Percentiles rank a stretch among this genome's conserved stretches.
Conservation (phyloP, 1,140 invertebrate species). For the Melanaphis sacchari region DNA sequence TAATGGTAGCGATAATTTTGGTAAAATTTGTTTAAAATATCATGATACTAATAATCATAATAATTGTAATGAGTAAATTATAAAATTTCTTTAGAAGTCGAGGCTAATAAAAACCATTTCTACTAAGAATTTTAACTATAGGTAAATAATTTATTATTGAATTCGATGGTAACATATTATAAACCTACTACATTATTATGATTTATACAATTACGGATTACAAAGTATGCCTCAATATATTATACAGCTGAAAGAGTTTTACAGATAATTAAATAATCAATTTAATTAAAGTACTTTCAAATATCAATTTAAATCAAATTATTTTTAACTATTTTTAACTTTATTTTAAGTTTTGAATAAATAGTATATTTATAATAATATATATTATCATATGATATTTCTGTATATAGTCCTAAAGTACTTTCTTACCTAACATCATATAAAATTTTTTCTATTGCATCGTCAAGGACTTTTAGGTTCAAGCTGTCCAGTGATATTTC, state of each 20-base stretch:
- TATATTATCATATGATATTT: not conserved
- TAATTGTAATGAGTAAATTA: too few species aligned
- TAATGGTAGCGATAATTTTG: too few species aligned
- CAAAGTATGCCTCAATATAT: too few species aligned
- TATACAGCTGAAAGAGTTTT: not conserved
- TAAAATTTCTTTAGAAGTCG: too few species aligned
- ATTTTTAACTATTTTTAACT: not conserved
- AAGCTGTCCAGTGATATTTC: slow-evolving; percentile 60
- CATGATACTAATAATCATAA: too few species aligned
- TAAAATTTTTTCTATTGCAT: slow-evolving; percentile 50
- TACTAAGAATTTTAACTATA: too few species aligned
- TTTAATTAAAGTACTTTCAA: not conserved
- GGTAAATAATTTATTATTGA: too few species aligned
- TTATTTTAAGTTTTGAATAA: not conserved
- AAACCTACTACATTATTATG: too few species aligned
- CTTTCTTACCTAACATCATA: slow-evolving; percentile 52
- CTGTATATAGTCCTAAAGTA: not conserved
- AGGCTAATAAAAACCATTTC: too few species aligned
- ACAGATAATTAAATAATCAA: not conserved
- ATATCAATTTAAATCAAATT: not conserved
- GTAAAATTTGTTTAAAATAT: too few species aligned
- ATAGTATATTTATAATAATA: not conserved
- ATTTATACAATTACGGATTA: too few species aligned
- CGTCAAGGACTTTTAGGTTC: slow-evolving; percentile 59
- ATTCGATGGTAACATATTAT: too few species aligned